These are phyloP conservation scores for Eulithis testata DNA, from an alignment of 2,888 invertebrate genomes.

Conservation along the genomic window DNA sequence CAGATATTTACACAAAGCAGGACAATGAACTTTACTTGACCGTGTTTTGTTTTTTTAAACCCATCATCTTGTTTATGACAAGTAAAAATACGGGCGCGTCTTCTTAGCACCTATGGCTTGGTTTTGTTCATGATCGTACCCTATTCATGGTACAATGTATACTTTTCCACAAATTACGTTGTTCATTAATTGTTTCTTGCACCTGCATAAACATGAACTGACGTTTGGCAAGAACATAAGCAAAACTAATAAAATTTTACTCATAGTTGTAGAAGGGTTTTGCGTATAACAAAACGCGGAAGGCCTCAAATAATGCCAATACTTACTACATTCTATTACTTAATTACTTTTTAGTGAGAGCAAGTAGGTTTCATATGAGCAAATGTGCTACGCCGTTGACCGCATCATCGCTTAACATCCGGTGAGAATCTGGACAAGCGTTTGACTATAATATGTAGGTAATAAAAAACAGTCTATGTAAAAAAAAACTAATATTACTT, in stretches of 20 bases:
- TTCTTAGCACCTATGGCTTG: background rate
- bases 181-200: conserved; percentile 7
- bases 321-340: too few relatives aligned
- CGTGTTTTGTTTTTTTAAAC: too few relatives aligned
- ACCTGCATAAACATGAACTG: background rate
- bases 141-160: conserved; percentile 3
- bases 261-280: background rate
- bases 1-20: too few relatives aligned
- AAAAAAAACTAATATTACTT: too few relatives aligned
- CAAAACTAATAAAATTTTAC: background rate
- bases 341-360: too few relatives aligned
- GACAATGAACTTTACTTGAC: too few relatives aligned
- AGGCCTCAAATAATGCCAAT: background rate
- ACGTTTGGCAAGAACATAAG: background rate
- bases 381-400: too few relatives aligned
- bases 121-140: background rate
- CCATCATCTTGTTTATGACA: background rate
- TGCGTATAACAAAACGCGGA: background rate
- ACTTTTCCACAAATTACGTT: background rate
- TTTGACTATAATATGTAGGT: too few relatives aligned
- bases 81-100: background rate
- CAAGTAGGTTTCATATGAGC: too few relatives aligned
- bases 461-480: too few relatives aligned
- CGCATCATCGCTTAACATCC: too few relatives aligned
- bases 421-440: too few relatives aligned